Base-by-base conservation (phyloP, 2,888 invertebrate genomes). In the Athripsodes cinereus region DNA sequence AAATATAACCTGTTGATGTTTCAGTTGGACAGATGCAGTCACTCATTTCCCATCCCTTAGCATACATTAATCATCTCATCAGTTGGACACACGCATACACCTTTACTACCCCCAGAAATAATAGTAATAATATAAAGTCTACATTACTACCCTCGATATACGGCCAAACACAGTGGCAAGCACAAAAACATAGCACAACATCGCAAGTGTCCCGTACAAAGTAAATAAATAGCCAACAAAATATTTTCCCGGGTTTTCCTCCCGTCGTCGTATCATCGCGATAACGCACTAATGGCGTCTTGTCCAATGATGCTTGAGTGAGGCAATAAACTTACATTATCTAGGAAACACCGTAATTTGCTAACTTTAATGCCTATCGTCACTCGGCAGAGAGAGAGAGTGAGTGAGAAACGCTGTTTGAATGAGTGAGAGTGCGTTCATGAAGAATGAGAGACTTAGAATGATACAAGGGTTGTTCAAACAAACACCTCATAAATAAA, bases 321-420 rank as follows among this genome's bases (percentile, higher is more conserved):
- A 8, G 54, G 57, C 57, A 55, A 54, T 55, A 57, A 57, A 60
- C 57, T 46, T 34, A 55, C 58, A 58, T 59, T 61, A 48, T 61
- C 59, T 61, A 22, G 21, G 44, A 56, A 61, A 46, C 52, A 48
- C 46, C n/a, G 54, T 59, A 59, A 55, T 59, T 61, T 61, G 59
- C 58, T 35, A 57, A 57, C 53, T 57, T 61, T 61, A 34, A 61
- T 53, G 58, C 22, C 47, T 21, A 46, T 47, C 58, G 47, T 55
- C 52, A 55, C 50, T 26, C 18, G 48, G 13, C 3, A 19, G 10
- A 21, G 21, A 5, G n/a, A n/a, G n/a, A n/a, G n/a, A n/a, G n/a
- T n/a, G n/a, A n/a, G n/a, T n/a, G n/a, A n/a, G n/a, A n/a, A n/a
- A n/a, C 2, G 19, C 48, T 20, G 48, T 21, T 21, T 10, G 18